Percentiles rank a stretch among this genome's conserved stretches.
Conservation (phyloP, 2,888 invertebrate species). For the Taphrorychus bicolor region DNA sequence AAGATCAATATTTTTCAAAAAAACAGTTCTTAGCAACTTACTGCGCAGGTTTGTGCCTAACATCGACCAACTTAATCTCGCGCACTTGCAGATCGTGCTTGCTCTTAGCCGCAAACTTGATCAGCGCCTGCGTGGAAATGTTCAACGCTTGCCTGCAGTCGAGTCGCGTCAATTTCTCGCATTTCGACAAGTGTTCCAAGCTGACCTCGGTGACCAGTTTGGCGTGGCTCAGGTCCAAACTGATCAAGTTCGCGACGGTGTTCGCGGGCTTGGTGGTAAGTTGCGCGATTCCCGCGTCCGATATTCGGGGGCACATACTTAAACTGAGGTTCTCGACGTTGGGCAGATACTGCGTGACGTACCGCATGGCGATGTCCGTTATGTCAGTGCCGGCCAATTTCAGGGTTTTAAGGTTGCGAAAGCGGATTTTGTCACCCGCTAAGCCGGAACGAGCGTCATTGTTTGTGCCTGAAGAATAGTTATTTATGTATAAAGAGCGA, state of each 20-base stretch:
- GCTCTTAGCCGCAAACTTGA: constrained; percentile 83
- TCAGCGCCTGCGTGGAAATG: constrained; percentile 81
- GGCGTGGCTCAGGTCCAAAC: constrained; percentile 83
- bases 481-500: no score
- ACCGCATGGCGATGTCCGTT: constrained; percentile 84
- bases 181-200: constrained; percentile 80
- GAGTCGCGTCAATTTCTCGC: constrained; percentile 74
- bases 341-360: constrained; percentile 78
- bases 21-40: neutral
- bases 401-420: constrained; percentile 78
- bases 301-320: constrained; percentile 85
- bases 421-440: constrained; percentile 75
- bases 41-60: constrained; percentile 43
- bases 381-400: constrained; percentile 88
- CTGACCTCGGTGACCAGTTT: constrained; percentile 82
- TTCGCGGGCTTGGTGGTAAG: constrained; percentile 77
- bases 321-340: constrained; percentile 79
- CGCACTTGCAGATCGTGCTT: constrained; percentile 81
- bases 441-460: constrained; percentile 83
- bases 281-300: constrained; percentile 90
- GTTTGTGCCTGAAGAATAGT: constrained; percentile 69
- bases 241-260: constrained; percentile 71
- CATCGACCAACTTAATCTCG: constrained; percentile 78
- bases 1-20: neutral
- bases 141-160: constrained; percentile 82